phyloP scores from a whole-genome alignment of 2,888 invertebrate genomes.

The Tetheella fluctuosa region DNA sequence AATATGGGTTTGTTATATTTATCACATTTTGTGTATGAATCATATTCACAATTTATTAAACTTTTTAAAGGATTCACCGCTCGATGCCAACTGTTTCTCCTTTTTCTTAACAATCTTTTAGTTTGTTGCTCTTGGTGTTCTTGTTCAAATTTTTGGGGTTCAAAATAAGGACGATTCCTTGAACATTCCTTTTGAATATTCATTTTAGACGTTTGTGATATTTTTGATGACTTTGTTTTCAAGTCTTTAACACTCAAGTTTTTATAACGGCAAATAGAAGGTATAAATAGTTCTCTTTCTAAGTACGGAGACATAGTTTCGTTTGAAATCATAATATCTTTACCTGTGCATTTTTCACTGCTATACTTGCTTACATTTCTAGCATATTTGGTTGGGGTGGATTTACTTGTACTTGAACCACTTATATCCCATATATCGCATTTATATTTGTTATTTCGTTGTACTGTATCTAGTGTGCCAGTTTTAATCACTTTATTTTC shows the following conservation, averaged over 20 bases:
- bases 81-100: not conserved
- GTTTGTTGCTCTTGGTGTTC: not conserved
- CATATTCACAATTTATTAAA: not conserved
- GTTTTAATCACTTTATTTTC: conserved; percentile 15
- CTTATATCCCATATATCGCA: not conserved
- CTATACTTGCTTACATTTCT: not conserved
- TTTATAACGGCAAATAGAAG: conserved; percentile 18
- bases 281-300: conserved; percentile 19
- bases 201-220: not conserved
- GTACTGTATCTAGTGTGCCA: not conserved
- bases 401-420: not conserved
- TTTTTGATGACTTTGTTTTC: not conserved
- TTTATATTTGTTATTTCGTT: not conserved
- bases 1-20: conserved; percentile 7
- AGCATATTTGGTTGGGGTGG: not conserved
- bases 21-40: conserved; percentile 1
- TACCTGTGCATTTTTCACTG: not conserved
- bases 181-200: not conserved
- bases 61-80: not conserved
- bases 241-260: not conserved
- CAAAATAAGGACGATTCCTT: not conserved
- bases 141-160: not conserved
- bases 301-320: conserved; percentile 22
- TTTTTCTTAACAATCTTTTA: not conserved
- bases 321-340: conserved; percentile 5